Evolutionary conservation across 2,113 vertebrate species (phyloP).

Genomic region (Entomyzon cyanotis): DNA sequence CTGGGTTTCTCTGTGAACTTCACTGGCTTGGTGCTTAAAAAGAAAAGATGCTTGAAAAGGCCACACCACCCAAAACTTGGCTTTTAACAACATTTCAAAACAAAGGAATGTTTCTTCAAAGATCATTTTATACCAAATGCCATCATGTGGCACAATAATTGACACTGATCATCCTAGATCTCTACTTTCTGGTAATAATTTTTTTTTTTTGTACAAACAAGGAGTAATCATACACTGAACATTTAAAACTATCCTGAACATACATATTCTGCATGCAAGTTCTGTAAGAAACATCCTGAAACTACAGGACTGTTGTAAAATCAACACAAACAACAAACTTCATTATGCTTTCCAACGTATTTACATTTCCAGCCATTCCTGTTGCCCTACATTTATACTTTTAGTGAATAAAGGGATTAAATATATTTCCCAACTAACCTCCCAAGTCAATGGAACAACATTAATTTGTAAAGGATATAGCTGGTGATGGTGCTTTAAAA

Average conservation of each 20-base stretch:
- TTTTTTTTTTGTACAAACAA: background rate
- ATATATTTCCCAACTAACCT: background rate
- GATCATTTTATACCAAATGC: background rate
- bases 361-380: background rate
- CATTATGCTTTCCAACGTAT: background rate
- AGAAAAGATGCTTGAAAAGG: background rate
- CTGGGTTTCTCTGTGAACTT: conserved; percentile 94
- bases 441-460: background rate
- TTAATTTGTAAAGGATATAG: background rate
- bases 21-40: conserved; percentile 84
- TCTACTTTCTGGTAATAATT: background rate
- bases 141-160: background rate
- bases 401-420: background rate
- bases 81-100: background rate
- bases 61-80: background rate
- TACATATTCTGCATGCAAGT: background rate
- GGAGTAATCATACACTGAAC: accelerated
- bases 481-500: background rate
- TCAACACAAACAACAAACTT: background rate
- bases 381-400: background rate
- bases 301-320: background rate
- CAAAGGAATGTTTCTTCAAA: background rate
- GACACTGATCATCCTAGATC: background rate
- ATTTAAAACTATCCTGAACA: background rate
- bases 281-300: background rate